Evolutionary conservation across 2,888 invertebrate genomes (phyloP).

Genomic region (Gonocerus acuteangulatus): DNA sequence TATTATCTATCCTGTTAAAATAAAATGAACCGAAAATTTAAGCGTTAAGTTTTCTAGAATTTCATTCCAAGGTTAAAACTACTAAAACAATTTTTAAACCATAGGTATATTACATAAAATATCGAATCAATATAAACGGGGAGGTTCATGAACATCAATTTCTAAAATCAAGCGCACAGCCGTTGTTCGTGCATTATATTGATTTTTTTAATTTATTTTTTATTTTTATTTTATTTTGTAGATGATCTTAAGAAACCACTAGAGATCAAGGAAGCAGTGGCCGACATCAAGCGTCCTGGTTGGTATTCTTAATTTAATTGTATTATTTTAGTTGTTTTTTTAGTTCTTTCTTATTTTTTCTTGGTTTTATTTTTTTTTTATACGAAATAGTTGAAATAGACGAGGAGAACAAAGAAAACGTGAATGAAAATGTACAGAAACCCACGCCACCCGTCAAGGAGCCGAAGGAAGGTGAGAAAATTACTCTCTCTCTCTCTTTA

Average conservation of each 20-base stretch:
- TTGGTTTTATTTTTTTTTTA: constrained; percentile 32
- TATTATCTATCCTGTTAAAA: too few relatives aligned
- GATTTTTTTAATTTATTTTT: constrained; percentile 39
- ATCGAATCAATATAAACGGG: too few relatives aligned
- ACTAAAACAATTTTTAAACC: too few relatives aligned
- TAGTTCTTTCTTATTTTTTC: constrained; percentile 28
- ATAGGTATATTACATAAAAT: too few relatives aligned
- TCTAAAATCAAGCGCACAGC: too few relatives aligned
- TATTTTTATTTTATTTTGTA: constrained; percentile 32
- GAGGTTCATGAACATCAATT: too few relatives aligned
- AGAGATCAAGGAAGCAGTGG: constrained; percentile 29
- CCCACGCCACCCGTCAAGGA: not conserved
- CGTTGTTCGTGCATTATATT: too few relatives aligned
- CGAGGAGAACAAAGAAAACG: constrained; percentile 35
- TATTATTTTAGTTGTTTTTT: constrained; percentile 23
- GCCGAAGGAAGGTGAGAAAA: constrained; percentile 1
- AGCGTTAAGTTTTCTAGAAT: too few relatives aligned
- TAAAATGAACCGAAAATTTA: too few relatives aligned
- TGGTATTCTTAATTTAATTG: constrained; percentile 12
- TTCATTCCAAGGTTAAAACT: too few relatives aligned
- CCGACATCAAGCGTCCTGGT: constrained; percentile 28
- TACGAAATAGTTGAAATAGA: constrained; percentile 30
- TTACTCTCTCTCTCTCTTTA: too few relatives aligned
- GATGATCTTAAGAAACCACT: constrained; percentile 32
- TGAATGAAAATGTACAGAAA: constrained; percentile 25